Conservation (phyloP, 2,888 invertebrate genomes). For the Scaptomyza cyrtandrae region DNA sequence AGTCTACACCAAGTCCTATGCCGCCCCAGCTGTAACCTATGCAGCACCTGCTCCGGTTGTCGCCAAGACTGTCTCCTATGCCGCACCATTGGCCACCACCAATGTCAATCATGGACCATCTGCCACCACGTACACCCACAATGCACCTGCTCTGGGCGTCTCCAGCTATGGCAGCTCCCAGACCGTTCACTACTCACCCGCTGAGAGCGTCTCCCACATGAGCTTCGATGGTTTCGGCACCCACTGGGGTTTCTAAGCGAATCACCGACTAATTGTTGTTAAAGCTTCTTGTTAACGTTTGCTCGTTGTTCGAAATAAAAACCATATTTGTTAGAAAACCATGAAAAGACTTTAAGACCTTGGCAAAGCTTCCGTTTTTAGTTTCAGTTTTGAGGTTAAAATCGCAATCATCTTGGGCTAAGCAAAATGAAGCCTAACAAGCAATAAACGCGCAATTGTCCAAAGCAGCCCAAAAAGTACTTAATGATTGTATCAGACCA, state of each 20-base stretch:
- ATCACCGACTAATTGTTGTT: conserved; percentile 33
- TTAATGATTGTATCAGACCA: conserved; percentile 47
- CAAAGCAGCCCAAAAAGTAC: conserved; percentile 13
- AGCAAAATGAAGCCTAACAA: conserved; percentile 51
- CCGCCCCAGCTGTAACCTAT: conserved; percentile 56
- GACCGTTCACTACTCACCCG: conserved; percentile 85
- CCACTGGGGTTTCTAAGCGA: conserved; percentile 88
- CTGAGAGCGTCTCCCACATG: conserved; percentile 88
- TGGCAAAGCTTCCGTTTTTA: conserved; percentile 37
- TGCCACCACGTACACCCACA: conserved; percentile 81
- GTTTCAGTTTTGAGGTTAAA: conserved; percentile 33
- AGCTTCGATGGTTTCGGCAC: conserved; percentile 88
- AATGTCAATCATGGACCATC: conserved; percentile 72
- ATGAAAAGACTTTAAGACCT: conserved; percentile 44
- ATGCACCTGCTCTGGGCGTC: conserved; percentile 81
- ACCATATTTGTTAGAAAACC: conserved; percentile 37
- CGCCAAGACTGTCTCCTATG: conserved; percentile 33
- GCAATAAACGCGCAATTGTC: conserved; percentile 57
- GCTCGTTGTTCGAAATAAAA: conserved; percentile 42
- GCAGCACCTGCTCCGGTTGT: conserved; percentile 59
- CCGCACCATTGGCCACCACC: conserved; percentile 63
- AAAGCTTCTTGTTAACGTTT: conserved; percentile 61
- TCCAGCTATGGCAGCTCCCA: conserved; percentile 82
- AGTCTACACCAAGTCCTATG: conserved; percentile 48
- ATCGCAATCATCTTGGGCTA: conserved; percentile 28